Conservation (phyloP, 2,888 invertebrate genomes). For the Caenorhabditis zanzibari region DNA sequence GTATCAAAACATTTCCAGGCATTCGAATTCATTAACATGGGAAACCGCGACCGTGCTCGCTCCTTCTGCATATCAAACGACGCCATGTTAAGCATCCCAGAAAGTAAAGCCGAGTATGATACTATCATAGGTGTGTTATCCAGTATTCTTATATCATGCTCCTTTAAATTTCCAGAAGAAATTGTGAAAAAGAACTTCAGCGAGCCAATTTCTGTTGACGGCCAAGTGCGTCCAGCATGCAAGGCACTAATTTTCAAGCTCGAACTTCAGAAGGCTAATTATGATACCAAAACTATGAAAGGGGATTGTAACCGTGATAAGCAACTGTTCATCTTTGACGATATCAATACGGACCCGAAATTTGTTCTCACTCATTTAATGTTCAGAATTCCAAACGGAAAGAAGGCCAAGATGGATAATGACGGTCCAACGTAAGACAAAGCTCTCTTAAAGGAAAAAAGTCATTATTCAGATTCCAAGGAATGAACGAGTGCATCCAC, state of each 20-base stretch:
- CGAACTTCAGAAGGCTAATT: neutral
- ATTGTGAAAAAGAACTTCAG: neutral
- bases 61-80: neutral
- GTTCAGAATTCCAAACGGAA: neutral
- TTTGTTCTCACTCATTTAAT: neutral
- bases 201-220: neutral
- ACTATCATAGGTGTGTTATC: neutral
- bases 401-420: neutral
- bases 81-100: slow-evolving; percentile 6
- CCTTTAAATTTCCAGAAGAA: neutral
- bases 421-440: neutral
- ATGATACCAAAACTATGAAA: neutral
- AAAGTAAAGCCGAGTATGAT: neutral
- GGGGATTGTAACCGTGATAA: slow-evolving; percentile 7
- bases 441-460: too few species aligned
- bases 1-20: neutral
- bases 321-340: neutral
- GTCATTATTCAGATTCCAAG: too few species aligned
- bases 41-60: slow-evolving; percentile 12
- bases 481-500: too few species aligned
- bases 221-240: slow-evolving; percentile 7
- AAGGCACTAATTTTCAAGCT: neutral
- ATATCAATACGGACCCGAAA: slow-evolving; percentile 2
- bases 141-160: neutral
- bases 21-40: neutral